phyloP scores from a whole-genome alignment of 2,113 vertebrate genomes.

The Rousettus leschenaultii region DNA sequence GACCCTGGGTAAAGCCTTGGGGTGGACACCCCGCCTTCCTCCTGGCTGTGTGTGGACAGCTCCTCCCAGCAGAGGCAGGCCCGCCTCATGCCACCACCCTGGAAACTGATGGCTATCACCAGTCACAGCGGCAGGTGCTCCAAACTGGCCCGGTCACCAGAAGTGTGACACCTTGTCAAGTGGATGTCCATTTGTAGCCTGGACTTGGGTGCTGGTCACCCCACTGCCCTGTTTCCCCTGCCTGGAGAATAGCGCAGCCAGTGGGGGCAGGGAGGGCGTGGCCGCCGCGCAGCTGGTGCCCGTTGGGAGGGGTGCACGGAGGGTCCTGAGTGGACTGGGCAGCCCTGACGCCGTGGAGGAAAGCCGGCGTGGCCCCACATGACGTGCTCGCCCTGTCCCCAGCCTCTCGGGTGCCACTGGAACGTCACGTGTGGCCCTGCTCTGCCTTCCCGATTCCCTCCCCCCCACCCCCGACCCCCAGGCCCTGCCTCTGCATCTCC shows the following conservation, averaged over 20 bases:
- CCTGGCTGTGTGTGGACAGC: not conserved
- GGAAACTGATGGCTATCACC: rapidly evolving
- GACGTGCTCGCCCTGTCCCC: not conserved
- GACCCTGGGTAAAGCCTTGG: not conserved
- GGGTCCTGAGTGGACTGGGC: not conserved
- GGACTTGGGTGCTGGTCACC: not conserved
- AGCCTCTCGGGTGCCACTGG: not conserved
- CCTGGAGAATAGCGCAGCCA: too few species aligned
- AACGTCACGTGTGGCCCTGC: too few species aligned
- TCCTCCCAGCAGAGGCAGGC: not conserved
- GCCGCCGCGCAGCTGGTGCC: too few species aligned
- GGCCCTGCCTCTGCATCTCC: rapidly evolving
- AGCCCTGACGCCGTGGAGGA: too few species aligned
- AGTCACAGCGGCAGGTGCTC: not conserved
- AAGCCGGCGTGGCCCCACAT: too few species aligned
- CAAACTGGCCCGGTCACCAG: not conserved
- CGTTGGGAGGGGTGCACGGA: too few species aligned
- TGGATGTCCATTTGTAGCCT: not conserved
- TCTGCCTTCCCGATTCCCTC: not conserved
- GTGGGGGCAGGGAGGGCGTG: too few species aligned
- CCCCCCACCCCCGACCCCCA: rapidly evolving
- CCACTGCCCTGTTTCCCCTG: too few species aligned
- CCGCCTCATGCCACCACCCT: not conserved
- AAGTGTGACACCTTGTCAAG: not conserved
- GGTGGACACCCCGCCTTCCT: not conserved